phyloP scores from a whole-genome alignment of 2,113 vertebrate species.

The Muntiacus reevesi region DNA sequence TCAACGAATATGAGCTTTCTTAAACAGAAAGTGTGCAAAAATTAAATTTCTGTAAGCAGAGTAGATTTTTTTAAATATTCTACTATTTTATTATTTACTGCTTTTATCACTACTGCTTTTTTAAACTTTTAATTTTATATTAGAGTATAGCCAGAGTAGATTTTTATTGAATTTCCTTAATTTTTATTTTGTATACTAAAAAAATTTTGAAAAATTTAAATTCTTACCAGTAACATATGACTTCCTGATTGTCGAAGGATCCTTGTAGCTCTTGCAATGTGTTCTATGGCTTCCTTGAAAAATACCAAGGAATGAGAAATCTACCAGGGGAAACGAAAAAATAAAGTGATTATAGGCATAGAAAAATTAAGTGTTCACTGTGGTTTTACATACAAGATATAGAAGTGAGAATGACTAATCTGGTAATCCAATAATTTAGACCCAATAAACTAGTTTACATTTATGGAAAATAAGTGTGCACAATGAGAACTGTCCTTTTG shows the following conservation, averaged over 20 bases:
- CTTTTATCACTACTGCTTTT: too few species aligned
- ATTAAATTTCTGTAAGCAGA: background rate
- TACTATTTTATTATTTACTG: too few species aligned
- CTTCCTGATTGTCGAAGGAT: conserved; percentile 74
- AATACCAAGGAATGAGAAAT: conserved; percentile 69
- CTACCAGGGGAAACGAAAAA: conserved; percentile 31
- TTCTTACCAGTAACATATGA: conserved; percentile 78
- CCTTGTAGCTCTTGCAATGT: conserved; percentile 74
- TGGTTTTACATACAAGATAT: background rate
- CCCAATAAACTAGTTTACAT: background rate
- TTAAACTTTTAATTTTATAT: too few species aligned
- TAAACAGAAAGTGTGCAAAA: background rate
- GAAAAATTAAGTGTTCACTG: background rate
- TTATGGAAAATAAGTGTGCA: background rate
- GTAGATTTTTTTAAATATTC: background rate
- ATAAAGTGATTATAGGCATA: background rate
- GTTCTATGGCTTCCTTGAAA: conserved; percentile 79
- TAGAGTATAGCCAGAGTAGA: background rate
- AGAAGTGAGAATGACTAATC: background rate
- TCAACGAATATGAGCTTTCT: background rate
- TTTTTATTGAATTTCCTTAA: background rate
- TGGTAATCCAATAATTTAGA: background rate
- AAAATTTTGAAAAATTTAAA: background rate
- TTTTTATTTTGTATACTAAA: background rate
- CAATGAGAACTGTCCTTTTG: background rate